Evolutionary conservation across 2,113 vertebrate genomes (phyloP), one percentile per base, ranked within the genome.

Genomic region (Malaclemys terrapin): DNA sequence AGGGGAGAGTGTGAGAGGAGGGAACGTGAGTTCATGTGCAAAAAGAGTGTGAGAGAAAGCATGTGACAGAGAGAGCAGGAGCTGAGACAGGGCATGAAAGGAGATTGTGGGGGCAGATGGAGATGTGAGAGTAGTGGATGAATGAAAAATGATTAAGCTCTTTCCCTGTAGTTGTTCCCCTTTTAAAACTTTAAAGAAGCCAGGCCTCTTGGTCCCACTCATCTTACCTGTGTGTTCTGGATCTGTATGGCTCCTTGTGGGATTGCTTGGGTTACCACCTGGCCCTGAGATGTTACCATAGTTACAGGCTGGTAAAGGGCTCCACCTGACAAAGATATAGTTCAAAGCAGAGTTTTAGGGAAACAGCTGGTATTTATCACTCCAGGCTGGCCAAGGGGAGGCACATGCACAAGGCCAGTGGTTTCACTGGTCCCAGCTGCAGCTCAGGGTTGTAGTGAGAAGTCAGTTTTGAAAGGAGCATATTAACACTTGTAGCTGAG

Each of bases 261-360:
- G 93, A 99, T 98, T 94, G 99, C 98, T 97, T 99, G 99, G 92
- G 99, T 98, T 92, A 99, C 98, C 97, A 99, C 99, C 98, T 99
- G 99, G 98, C 99, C 99, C 98, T 99, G 99, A 80, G 99, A 99
- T 88, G 99, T 99, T 98, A 99, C 99, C 99, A 99, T 99, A 5
- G 99, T 98, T 99, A 99, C 99, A 0, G 99, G 99, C 98, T 99
- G 99, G 99, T 99, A 99, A 98, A 99, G 96, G 90, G 99, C 99
- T 98, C 99, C 99, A 98, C 99, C 99, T 99, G 95, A 90, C 90
- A 98, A 98, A 94, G 97, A 98, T 93, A 97, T 96, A 96, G 25
- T 84, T 97, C 95, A 97, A 90, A 94, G 69, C 96, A 93, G 94
- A 96, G 25, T 27, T 84, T 92, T 84, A 88, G 86, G 84, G 52